Evolutionary conservation across 2,797 vertebrate genomes (phyloP).

Genomic region (Petrocephalus sullivani): DNA sequence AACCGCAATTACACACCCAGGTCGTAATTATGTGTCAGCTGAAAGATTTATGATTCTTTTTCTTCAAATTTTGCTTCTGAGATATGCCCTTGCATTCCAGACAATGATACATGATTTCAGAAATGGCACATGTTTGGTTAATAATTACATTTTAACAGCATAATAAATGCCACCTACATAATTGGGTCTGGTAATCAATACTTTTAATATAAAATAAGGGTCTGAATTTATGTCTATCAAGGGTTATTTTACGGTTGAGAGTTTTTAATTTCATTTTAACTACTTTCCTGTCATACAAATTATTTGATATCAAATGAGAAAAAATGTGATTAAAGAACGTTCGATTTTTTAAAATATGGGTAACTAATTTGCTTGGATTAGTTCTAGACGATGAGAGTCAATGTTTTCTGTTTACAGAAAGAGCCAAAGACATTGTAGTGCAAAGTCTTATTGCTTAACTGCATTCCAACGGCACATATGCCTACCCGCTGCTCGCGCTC

Average conservation of each 20-base stretch:
- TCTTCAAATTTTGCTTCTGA: slow-evolving; percentile 46
- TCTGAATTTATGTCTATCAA: neutral
- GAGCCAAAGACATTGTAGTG: neutral
- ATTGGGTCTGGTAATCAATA: slow-evolving; percentile 35
- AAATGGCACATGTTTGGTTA: slow-evolving; percentile 53
- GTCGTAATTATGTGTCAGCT: slow-evolving; percentile 54
- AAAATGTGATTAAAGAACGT: slow-evolving; percentile 1
- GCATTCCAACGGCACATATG: neutral
- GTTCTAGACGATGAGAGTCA: neutral
- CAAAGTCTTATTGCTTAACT: neutral
- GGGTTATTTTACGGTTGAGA: slow-evolving; percentile 10
- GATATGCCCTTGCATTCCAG: slow-evolving; percentile 50
- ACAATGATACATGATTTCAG: slow-evolving; percentile 55
- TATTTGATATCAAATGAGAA: neutral
- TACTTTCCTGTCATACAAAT: neutral
- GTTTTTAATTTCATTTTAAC: neutral
- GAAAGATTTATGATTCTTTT: slow-evolving; percentile 46
- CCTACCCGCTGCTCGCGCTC: neutral
- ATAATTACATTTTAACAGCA: slow-evolving; percentile 61
- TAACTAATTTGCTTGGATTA: slow-evolving; percentile 11
- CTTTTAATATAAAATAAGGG: slow-evolving; percentile 12
- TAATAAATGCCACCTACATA: slow-evolving; percentile 51
- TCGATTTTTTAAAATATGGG: neutral
- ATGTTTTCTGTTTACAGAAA: neutral
- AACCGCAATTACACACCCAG: slow-evolving; percentile 54